Conservation (phyloP, 2,797 vertebrate genomes). For the Vultur gryphus region DNA sequence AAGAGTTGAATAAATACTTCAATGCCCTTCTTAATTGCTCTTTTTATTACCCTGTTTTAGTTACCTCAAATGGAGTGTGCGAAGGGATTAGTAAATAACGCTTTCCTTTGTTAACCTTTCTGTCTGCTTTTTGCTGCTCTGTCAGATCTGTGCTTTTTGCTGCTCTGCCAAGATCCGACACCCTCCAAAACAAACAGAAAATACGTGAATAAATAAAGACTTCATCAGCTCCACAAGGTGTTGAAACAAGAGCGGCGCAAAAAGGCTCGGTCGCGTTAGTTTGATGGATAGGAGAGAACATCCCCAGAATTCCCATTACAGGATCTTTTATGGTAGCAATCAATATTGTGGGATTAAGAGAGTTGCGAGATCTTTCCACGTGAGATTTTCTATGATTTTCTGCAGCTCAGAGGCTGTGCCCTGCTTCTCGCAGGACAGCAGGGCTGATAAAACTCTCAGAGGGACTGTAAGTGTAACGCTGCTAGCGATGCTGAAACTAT, state of each 20-base stretch:
- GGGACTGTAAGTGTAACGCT: fast-evolving
- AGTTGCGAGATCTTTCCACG: not conserved
- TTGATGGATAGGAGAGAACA: not conserved
- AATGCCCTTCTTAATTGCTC: not conserved
- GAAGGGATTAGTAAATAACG: not conserved
- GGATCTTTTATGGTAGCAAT: not conserved
- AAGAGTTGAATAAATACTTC: not conserved
- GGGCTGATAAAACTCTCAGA: not conserved
- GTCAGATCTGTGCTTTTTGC: not conserved
- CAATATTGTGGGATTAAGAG: fast-evolving
- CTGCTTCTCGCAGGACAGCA: not conserved
- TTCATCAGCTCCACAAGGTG: not conserved
- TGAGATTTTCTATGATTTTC: not conserved
- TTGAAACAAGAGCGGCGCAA: not conserved
- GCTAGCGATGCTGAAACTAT: not conserved
- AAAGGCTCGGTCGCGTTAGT: not conserved
- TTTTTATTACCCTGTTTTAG: not conserved
- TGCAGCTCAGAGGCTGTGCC: not conserved
- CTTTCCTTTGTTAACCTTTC: constrained; percentile 11
- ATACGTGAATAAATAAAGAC: not conserved
- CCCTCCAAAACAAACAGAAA: constrained; percentile 27
- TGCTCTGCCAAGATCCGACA: not conserved
- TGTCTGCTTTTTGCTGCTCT: not conserved
- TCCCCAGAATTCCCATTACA: not conserved
- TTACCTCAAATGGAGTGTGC: not conserved